Base-by-base conservation (phyloP, 2,113 vertebrate genomes). In the Diadophis punctatus region DNA sequence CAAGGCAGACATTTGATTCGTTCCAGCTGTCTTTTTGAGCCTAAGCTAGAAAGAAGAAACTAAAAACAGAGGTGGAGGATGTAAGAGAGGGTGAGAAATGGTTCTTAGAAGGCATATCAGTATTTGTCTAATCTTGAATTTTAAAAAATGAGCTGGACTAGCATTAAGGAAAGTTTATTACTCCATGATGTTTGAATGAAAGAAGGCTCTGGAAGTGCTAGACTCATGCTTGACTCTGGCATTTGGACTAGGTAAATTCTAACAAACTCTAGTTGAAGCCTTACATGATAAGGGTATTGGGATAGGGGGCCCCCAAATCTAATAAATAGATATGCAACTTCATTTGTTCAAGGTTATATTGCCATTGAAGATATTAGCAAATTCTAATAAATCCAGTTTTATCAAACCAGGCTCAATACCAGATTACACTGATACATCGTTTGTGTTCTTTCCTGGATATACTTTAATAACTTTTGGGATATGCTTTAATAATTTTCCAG, bases 1-100 rank as follows among this genome's bases (percentile, higher is more conserved):
- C 90, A 94, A 95, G 94, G 95, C 46, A 96, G 93, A 34, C 18
- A 14, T 95, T 98, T 97, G 96, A 96, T 97, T 97, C 97, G 90
- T 95, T 97, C 92, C 96, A 97, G 92, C 94, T 97, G 94, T 96
- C 92, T 25, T 93, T 95, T 96, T 97, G 94, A 96, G 84, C 95
- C 94, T 94, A 91, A 94, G n/a, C 20, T 96, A 48, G 86, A 95
- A 96, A 95, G 51, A 91, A 20, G 1, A 92, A 14, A 49, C 43
- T 95, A 49, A 96, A 94, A 85, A 88, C n/a, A 94, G 60, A 39
- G 92, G 68, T 91, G 55, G 56, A 92, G 74, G 90, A 0, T 88
- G 43, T 63, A 48, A 63, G 56, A 27, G 30, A 20, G 86, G 52
- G 88, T 94, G 93, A 95, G 93, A 97, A 97, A 95, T 90, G 93